These are phyloP conservation scores for Acromyrmex echinatior DNA, from an alignment of 1,140 invertebrate genomes.

Conservation along the genomic window DNA sequence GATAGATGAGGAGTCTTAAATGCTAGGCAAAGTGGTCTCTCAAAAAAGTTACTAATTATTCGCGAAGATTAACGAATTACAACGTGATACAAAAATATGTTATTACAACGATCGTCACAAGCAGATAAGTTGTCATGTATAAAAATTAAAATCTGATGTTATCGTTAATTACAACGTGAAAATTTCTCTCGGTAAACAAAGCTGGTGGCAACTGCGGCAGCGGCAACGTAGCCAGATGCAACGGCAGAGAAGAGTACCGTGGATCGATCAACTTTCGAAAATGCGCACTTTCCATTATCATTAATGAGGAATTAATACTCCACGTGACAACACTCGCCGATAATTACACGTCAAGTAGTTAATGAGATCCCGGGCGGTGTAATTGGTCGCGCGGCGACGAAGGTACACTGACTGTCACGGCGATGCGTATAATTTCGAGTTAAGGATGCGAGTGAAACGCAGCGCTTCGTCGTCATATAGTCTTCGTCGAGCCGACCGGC, in stretches of 20 bases:
- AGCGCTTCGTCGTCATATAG: background rate
- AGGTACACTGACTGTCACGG: background rate
- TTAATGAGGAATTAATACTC: slow-evolving; percentile 51
- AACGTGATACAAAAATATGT: background rate
- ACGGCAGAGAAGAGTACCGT: background rate
- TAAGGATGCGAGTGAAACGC: slow-evolving; percentile 34
- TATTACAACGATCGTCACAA: background rate
- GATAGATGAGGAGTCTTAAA: background rate
- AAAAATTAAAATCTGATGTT: background rate
- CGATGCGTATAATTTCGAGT: slow-evolving; percentile 58
- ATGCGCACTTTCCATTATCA: slow-evolving; percentile 16
- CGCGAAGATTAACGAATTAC: background rate
- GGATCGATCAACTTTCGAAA: slow-evolving; percentile 45
- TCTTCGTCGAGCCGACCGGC: slow-evolving; percentile 36
- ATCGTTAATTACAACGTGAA: background rate
- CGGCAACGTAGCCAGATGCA: background rate
- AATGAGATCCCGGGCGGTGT: slow-evolving; percentile 35
- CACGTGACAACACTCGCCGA: slow-evolving; percentile 34
- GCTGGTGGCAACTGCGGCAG: background rate
- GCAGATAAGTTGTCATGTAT: background rate
- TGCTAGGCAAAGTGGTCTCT: background rate
- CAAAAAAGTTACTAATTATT: background rate
- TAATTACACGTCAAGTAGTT: slow-evolving; percentile 56
- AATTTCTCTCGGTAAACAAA: background rate
- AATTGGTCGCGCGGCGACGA: slow-evolving; percentile 3